Base-by-base conservation (phyloP, 2,113 vertebrate genomes). In the Bubo blakistoni region DNA sequence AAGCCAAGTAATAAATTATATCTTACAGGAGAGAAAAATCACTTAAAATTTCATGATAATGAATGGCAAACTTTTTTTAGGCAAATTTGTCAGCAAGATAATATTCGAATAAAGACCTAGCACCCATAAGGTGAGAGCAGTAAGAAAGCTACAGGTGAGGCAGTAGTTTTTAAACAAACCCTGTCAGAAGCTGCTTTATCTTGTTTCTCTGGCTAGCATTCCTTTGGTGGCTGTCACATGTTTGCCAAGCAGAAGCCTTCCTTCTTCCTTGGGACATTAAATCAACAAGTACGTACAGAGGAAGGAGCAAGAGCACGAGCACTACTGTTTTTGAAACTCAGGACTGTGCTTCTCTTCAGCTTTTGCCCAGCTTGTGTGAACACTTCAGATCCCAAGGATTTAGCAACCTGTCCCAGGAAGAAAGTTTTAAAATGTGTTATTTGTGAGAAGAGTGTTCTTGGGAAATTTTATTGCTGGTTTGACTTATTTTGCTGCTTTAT, bases 151-250 rank as follows among this genome's bases (percentile, higher is more conserved):
- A 51, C 72, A 52, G 87, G 74, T 91, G 71, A 89, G 90, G 78
- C 42, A 77, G 19, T 63, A 61, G 27, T 15, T 90, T 93, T 76
- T 78, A 86, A 81, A 49, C 52, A 88, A 34, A 62, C 30, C 10
- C 18, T 2, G 6, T 30, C 6, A 11, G 82, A 97, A 97, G 80
- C n/a, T 66, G 62, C 91, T 97, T 97, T 97, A 83, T 96, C 83
- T 86, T 49, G 4, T 86, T 96, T 91, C 74, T 94, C 83, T 67
- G 70, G 92, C 89, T 97, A 87, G 52, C 96, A 98, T 98, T 98
- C 96, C 94, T 98, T 92, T 70, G 95, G 78, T 95, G 86, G 79
- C 85, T 92, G 93, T 98, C 95, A 94, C 38, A 36, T 95, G 72
- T 86, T 96, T 95, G 91, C 90, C 74, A 61, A 87, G 72, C 80